phyloP scores from a whole-genome alignment of 1,140 invertebrate genomes.

The Drosophila kanapiae region DNA sequence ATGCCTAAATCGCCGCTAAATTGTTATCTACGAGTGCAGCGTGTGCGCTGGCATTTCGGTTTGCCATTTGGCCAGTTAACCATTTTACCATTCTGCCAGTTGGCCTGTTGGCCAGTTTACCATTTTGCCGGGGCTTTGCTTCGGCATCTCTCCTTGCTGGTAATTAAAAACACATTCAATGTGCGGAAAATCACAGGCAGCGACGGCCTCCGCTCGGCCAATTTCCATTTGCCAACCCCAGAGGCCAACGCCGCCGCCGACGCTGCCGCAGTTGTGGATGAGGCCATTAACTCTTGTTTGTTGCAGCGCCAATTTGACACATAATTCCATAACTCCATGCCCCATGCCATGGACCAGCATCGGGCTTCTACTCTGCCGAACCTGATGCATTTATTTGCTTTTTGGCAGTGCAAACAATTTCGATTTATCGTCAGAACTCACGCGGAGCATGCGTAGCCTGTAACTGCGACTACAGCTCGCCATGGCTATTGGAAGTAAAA shows the following conservation, averaged over 20 bases:
- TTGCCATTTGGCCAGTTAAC: slow-evolving; percentile 42
- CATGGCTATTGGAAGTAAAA: not conserved
- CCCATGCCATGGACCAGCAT: slow-evolving; percentile 15
- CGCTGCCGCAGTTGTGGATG: slow-evolving; percentile 19
- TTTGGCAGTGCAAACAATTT: slow-evolving; percentile 83
- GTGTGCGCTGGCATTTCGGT: slow-evolving; percentile 74
- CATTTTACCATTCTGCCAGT: slow-evolving; percentile 49
- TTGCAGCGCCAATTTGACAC: slow-evolving; percentile 74
- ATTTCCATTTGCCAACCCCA: slow-evolving; percentile 66
- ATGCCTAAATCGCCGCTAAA: slow-evolving; percentile 82
- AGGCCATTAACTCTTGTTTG: slow-evolving; percentile 78
- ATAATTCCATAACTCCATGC: slow-evolving; percentile 80
- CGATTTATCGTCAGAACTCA: slow-evolving; percentile 81
- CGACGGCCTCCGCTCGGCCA: slow-evolving; percentile 32
- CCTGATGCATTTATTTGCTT: slow-evolving; percentile 81
- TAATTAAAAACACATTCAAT: slow-evolving; percentile 84
- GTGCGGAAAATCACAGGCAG: slow-evolving; percentile 80
- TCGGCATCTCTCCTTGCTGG: slow-evolving; percentile 59
- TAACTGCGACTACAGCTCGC: slow-evolving; percentile 10
- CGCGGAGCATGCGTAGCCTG: slow-evolving; percentile 73
- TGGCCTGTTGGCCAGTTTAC: slow-evolving; percentile 27
- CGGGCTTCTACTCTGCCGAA: slow-evolving; percentile 14
- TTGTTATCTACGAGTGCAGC: slow-evolving; percentile 83
- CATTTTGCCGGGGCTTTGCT: slow-evolving; percentile 31
- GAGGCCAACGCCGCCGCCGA: slow-evolving; percentile 25